These are phyloP conservation scores for Conus canariensis DNA, from an alignment of 2,888 invertebrate species.

Conservation along the genomic window DNA sequence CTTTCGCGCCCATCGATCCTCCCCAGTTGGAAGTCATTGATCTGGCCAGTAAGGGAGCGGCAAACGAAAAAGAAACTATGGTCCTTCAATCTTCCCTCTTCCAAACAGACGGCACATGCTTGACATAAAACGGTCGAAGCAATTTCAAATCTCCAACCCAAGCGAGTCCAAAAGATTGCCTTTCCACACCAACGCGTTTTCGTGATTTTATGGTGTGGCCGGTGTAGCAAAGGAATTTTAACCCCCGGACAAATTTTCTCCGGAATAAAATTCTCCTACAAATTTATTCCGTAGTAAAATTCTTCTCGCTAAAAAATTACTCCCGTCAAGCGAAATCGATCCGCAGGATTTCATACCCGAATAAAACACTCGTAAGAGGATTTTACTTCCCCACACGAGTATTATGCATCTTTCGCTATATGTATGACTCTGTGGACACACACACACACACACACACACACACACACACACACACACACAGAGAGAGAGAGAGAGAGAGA, in stretches of 20 bases:
- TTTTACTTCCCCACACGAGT: too few species aligned
- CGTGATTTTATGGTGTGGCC: neutral
- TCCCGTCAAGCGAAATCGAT: too few species aligned
- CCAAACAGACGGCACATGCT: neutral
- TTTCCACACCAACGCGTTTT: conserved; percentile 8
- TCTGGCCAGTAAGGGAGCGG: neutral
- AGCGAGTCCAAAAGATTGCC: neutral
- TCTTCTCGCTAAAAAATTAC: too few species aligned
- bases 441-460: too few species aligned
- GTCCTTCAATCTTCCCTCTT: neutral
- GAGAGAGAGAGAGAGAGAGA: too few species aligned
- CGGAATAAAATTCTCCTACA: too few species aligned
- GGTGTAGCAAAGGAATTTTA: neutral
- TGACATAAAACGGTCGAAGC: neutral
- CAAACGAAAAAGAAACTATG: neutral
- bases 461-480: too few species aligned
- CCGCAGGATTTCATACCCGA: too few species aligned
- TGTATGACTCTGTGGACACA: neutral
- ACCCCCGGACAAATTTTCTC: too few species aligned
- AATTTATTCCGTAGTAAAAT: too few species aligned
- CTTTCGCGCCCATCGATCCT: neutral
- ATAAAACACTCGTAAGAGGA: too few species aligned
- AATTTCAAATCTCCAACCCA: conserved; percentile 25
- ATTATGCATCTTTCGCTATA: neutral
- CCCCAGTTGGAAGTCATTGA: neutral